These are phyloP conservation scores for Chrysochloris asiatica DNA, from an alignment of 2,113 vertebrate genomes.

Conservation along the genomic window DNA sequence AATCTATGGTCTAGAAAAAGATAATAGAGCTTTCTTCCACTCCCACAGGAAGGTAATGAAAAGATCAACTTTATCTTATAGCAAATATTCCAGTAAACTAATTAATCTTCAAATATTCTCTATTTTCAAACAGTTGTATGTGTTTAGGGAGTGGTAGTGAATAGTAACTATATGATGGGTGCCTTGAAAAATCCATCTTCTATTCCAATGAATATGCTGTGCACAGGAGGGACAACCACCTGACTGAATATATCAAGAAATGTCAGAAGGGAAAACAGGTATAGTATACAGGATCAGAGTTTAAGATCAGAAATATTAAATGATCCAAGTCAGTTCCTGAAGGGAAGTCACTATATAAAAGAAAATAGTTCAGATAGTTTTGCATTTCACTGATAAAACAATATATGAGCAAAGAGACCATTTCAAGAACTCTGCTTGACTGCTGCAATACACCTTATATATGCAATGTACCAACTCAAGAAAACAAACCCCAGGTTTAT, in stretches of 20 bases:
- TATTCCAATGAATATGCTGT: neutral
- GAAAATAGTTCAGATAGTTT: neutral
- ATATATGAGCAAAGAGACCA: neutral
- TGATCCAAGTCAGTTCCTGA: neutral
- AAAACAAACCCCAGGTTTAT: constrained; percentile 21
- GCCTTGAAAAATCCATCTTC: neutral
- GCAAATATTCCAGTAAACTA: neutral
- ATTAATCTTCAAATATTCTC: constrained; percentile 18
- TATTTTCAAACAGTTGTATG: neutral
- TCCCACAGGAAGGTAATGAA: neutral
- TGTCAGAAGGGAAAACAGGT: neutral
- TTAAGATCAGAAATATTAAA: constrained; percentile 11
- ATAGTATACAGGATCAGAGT: neutral
- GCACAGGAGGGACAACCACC: neutral
- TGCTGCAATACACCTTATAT: neutral
- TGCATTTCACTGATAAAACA: neutral
- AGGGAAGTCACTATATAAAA: neutral
- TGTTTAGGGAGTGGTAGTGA: neutral
- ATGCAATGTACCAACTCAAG: neutral
- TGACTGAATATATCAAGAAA: constrained; percentile 23
- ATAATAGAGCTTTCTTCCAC: neutral
- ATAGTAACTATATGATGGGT: neutral
- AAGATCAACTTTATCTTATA: constrained; percentile 12
- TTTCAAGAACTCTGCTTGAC: neutral
- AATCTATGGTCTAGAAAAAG: neutral